Base-by-base conservation (phyloP, 2,888 invertebrate genomes). In the Temnothorax rugatulus region DNA sequence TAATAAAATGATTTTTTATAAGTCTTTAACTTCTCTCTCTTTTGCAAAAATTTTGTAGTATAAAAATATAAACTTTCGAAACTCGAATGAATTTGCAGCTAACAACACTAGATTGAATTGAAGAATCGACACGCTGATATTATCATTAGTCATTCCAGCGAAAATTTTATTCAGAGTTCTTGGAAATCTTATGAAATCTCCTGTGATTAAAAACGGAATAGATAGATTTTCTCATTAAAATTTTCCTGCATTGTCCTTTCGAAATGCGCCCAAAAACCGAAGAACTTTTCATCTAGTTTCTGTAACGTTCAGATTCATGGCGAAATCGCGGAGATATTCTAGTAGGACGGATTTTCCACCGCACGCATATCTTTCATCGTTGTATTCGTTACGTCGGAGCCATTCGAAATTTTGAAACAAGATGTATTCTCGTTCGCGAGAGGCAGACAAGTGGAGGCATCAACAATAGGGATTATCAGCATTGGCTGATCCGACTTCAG, bases 381-480 rank as follows among this genome's bases (percentile, higher is more conserved):
- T 13, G 15, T 79, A 38, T 59, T 59, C 57, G 47, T 44, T 57
- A 44, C 29, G 44, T 54, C 66, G 84, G 79, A 85, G 86, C 88
- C 82, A 87, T 89, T 91, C 79, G 88, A 92, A 91, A 90, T 90
- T 89, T 92, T 89, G 86, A 90, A 88, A 88, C 88, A 87, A 91
- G 89, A 86, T 90, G 85, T 87, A 89, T 90, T 88, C 85, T 88
- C 85, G 88, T 84, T 90, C 87, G 83, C 81, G 85, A 84, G 85
- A 85, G 86, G 86, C 77, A 91, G 87, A 86, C 88, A 90, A 90
- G 91, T 84, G 85, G 87, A 84, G 87, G 84, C 90, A 88, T 83
- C 91, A 90, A 93, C 93, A 93, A 93, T 93, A 87, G 91, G 90
- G 93, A 93, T 93, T 93, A 93, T 93, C 93, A 93, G 91, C 92